These are phyloP conservation scores for Rhopalosiphum nymphaeae DNA, from an alignment of 2,888 invertebrate genomes.

Conservation along the genomic window DNA sequence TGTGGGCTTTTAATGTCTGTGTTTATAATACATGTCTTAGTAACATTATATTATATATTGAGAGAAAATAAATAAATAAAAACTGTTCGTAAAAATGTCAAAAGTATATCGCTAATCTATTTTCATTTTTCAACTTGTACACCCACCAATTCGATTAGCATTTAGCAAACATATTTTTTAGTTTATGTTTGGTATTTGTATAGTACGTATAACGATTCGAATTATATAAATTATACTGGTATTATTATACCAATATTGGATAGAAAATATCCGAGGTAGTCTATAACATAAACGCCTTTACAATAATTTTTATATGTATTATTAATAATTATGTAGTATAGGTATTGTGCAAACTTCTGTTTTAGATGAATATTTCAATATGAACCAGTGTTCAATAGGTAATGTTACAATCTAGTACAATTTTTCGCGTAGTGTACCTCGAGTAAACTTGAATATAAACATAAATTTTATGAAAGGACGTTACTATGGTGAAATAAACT, in stretches of 20 bases:
- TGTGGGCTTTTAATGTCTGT: not conserved
- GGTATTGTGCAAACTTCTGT: not conserved
- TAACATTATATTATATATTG: not conserved
- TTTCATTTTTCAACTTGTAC: not conserved
- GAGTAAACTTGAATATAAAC: constrained; percentile 14
- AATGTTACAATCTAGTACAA: not conserved
- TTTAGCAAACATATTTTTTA: not conserved
- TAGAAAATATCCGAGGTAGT: not conserved
- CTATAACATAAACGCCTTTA: not conserved
- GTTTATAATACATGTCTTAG: not conserved
- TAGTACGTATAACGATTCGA: not conserved
- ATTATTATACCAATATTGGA: not conserved
- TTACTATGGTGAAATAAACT: not conserved
- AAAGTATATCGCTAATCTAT: not conserved
- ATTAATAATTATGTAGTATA: not conserved
- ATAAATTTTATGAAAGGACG: not conserved
- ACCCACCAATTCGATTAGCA: not conserved
- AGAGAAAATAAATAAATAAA: not conserved
- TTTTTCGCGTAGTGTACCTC: not conserved
- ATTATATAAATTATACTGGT: not conserved
- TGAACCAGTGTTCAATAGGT: not conserved
- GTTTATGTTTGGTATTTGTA: not conserved
- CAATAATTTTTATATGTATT: not conserved
- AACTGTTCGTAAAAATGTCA: not conserved
- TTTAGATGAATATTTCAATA: not conserved